Evolutionary conservation across 2,113 vertebrate genomes (phyloP), one percentile per base, ranked within the genome.

Genomic region (Gadus macrocephalus): DNA sequence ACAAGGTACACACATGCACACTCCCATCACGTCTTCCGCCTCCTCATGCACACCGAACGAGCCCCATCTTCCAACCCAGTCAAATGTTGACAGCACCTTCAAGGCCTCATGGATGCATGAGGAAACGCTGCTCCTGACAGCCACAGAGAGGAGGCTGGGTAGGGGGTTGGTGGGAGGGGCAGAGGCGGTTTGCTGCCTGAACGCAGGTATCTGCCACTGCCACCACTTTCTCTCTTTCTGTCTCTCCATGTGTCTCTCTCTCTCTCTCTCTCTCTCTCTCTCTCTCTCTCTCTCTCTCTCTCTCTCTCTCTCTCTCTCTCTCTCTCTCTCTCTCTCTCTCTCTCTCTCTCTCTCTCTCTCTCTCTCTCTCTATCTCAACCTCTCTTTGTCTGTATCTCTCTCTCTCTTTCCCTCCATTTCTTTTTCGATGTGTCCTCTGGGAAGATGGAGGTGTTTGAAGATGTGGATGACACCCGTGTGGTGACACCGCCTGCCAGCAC

Each of bases 391-490:
- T 66, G 15, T 20, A 28, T 17, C 35, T 66, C 64, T 35, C 5
- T 42, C 35, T 14, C 64, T 65, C n/a, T 53, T 16, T 66, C 42
- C 15, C 3, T 56, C 22, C 3, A 71, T 77, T 74, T 56, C 62
- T 71, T 83, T 85, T 85, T 88, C 90, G 72, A 88, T 90, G 84
- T 87, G 75, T 67, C 73, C 73, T 74, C 73, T 56, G 71, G 79
- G 72, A 81, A 89, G 85, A 86, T 75, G 60, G 80, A 84, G 82
- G 83, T 66, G 83, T 91, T 89, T 88, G 87, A 92, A 92, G 85
- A 73, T 69, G 65, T 61, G 69, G 78, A 81, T 79, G 81, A 80
- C 77, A 76, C 77, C 77, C 72, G 25, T 78, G 78, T 73, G 72
- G 76, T 73, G 81, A 72, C 62, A 28, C 73, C 61, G 75, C 69